Conservation (phyloP, 2,113 vertebrate genomes). For the Brachionichthys hirsutus region DNA sequence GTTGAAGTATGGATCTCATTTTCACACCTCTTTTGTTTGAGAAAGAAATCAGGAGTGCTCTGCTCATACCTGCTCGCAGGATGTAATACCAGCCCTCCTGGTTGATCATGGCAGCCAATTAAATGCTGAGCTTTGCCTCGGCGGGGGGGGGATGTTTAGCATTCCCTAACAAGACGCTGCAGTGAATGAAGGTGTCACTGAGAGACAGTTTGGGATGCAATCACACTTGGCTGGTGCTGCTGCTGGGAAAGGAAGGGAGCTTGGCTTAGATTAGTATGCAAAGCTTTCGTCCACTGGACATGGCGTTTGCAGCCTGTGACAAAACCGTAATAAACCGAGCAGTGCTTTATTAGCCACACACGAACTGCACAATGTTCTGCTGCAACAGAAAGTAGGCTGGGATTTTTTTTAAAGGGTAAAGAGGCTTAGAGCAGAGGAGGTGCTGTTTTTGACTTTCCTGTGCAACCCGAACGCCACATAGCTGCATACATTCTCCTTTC, state of each 20-base stretch:
- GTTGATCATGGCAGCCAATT: conserved; percentile 38
- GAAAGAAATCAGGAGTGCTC: background rate
- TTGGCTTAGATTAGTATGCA: conserved; percentile 67
- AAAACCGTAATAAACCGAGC: conserved; percentile 61
- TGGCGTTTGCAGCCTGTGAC: conserved; percentile 56
- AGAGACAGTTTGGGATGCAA: conserved; percentile 28
- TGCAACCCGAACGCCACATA: conserved; percentile 13
- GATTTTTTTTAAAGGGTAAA: conserved; percentile 18
- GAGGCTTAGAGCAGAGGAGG: conserved; percentile 11
- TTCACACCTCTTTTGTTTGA: background rate
- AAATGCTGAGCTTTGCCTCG: conserved; percentile 31
- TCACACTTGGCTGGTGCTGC: conserved; percentile 40
- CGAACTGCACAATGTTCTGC: conserved; percentile 27
- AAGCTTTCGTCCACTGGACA: conserved; percentile 64
- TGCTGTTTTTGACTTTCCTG: conserved; percentile 4
- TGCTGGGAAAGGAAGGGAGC: conserved; percentile 31
- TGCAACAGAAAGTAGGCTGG: conserved; percentile 36
- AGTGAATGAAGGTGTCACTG: conserved; percentile 20
- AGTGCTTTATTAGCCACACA: conserved; percentile 53
- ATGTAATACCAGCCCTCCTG: conserved; percentile 15
- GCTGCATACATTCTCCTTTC: conserved; percentile 1
- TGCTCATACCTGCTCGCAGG: conserved; percentile 7
- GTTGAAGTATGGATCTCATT: background rate
- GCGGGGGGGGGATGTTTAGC: conserved; percentile 39
- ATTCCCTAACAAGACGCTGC: conserved; percentile 34